Base-by-base conservation (phyloP, 2,888 invertebrate species). In the Agrochola litura region DNA sequence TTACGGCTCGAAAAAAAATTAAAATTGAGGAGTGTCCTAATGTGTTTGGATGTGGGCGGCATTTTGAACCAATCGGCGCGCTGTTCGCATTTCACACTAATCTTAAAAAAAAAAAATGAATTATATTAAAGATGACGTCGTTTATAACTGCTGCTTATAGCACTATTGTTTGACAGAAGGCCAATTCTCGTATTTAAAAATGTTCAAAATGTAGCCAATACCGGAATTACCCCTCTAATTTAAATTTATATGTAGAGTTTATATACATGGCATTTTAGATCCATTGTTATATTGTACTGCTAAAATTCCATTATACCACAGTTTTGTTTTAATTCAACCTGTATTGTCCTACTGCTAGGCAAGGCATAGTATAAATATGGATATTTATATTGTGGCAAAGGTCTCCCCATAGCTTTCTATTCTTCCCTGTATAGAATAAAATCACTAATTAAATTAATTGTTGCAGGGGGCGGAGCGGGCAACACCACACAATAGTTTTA, bases 391-490 rank as follows among this genome's bases (percentile, higher is more conserved):
- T 46, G 14, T 14, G 6, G 0, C 0, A 16, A 30, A 22, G 14
- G 9, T 14, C 6, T 22, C 49, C 4, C 12, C 6, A 14, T 25
- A 46, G 6, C n/a, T 43, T n/a, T 43, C 10, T 6, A 30, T 1
- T 16, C 10, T 56, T 56, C 2, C 16, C 56, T 67, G 37, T 9
- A 58, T 3, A 60, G 0, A 56, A 37, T 37, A 10, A 16, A 52
- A 37, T 22, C 22, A 30, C 14, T 67, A 37, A 37, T 37, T n/a
- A 54, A 49, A 54, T 58, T 83, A 85, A 86, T 89, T 89, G 90
- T 94, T 94, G 56, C 94, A 95, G 94, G 86, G 83, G 86, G 89
- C 86, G 89, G 86, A 86, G 87, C 89, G 88, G 81, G 92, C 87
- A 83, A 86, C 88, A 76, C 87, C 88, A 86, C 89, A 87, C 85